These are phyloP conservation scores for Vanessa atalanta DNA, from an alignment of 1,140 invertebrate species.

Conservation along the genomic window DNA sequence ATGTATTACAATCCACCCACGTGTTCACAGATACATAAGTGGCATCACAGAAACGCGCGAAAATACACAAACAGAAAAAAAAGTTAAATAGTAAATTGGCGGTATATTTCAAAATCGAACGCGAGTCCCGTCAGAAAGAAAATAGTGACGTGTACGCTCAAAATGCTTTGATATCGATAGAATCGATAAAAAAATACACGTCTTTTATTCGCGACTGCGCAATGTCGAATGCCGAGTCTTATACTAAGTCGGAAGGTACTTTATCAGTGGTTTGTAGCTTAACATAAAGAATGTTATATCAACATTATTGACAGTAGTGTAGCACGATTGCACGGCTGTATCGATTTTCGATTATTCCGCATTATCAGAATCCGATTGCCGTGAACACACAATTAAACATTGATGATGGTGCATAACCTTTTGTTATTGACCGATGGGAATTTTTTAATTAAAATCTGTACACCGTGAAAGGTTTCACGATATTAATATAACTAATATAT, in stretches of 20 bases:
- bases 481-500: background rate
- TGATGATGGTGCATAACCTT: conserved; percentile 4
- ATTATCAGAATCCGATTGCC: conserved; percentile 27
- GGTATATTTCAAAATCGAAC: conserved; percentile 35
- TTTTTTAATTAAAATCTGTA: background rate
- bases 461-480: conserved; percentile 1
- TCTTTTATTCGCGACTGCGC: conserved; percentile 47
- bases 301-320: conserved; percentile 45
- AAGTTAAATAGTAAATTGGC: conserved; percentile 1
- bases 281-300: conserved; percentile 49
- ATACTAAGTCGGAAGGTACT: conserved; percentile 36
- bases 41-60: conserved; percentile 35
- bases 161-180: conserved; percentile 40
- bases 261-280: conserved; percentile 44
- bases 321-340: conserved; percentile 34
- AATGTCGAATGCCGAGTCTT: conserved; percentile 46
- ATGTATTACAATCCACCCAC: conserved; percentile 12
- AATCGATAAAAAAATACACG: conserved; percentile 38
- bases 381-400: conserved; percentile 1
- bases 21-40: conserved; percentile 16
- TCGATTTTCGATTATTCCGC: conserved; percentile 41
- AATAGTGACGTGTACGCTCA: conserved; percentile 46
- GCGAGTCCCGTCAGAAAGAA: conserved; percentile 25
- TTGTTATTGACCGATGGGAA: conserved; percentile 1
- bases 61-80: conserved; percentile 24